Evolutionary conservation across 2,888 invertebrate genomes (phyloP).

Genomic region (Apamea crenata): DNA sequence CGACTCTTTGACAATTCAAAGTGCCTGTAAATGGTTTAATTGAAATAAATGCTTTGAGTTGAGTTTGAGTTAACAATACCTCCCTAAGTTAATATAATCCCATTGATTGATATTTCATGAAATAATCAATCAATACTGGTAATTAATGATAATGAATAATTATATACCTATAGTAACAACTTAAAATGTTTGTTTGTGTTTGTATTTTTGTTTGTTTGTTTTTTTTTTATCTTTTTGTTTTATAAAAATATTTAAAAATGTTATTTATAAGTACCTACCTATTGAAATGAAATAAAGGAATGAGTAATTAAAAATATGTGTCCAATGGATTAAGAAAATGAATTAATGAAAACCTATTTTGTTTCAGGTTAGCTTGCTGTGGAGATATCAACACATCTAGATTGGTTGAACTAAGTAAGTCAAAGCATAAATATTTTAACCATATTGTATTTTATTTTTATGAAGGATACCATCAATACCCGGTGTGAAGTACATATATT

Average conservation of each 20-base stretch:
- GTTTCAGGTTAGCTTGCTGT: constrained; percentile 26
- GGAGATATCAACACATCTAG: neutral
- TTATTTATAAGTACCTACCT: neutral
- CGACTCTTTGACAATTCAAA: no score
- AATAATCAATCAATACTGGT: no score
- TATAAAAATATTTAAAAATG: neutral
- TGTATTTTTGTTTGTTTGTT: no score
- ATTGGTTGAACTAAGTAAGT: constrained; percentile 47
- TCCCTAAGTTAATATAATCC: no score
- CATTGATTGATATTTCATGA: no score
- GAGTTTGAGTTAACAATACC: neutral
- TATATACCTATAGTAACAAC: no score
- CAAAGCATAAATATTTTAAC: neutral
- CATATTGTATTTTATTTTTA: neutral
- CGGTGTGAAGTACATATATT: neutral
- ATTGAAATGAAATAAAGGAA: no score
- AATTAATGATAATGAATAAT: no score
- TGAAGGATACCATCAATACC: neutral
- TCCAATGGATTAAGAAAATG: no score
- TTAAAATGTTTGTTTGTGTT: no score
- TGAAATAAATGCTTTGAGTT: no score
- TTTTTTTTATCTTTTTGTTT: no score
- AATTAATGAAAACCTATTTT: neutral
- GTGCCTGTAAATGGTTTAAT: neutral
- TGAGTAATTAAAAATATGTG: neutral